phyloP scores from a whole-genome alignment of 1,140 invertebrate genomes.

The Gerris buenoi region DNA sequence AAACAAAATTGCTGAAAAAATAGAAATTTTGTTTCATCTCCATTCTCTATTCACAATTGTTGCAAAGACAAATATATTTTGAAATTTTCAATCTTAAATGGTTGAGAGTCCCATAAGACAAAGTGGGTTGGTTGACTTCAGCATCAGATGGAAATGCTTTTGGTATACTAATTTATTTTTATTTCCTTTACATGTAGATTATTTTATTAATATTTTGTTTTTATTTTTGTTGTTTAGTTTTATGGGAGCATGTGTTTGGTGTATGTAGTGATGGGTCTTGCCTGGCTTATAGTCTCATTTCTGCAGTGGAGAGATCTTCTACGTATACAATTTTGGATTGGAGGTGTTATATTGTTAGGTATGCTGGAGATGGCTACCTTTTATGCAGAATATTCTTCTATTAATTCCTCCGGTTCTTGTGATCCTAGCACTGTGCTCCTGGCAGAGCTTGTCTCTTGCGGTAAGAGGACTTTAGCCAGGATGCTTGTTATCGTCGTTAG shows the following conservation, averaged over 20 bases:
- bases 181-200: too few species aligned
- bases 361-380: conserved; percentile 76
- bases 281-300: conserved; percentile 70
- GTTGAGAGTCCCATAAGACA: too few species aligned
- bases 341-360: conserved; percentile 71
- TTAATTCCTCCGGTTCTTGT: conserved; percentile 56
- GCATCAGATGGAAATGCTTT: too few species aligned
- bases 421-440: conserved; percentile 47
- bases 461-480: conserved; percentile 74
- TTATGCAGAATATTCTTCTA: conserved; percentile 71
- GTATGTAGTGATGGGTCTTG: conserved; percentile 65
- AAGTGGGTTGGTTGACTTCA: too few species aligned
- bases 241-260: conserved; percentile 80
- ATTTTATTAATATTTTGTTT: too few species aligned
- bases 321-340: conserved; percentile 92
- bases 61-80: too few species aligned
- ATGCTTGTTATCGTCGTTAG: conserved; percentile 89
- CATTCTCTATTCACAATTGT: too few species aligned
- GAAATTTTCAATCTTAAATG: too few species aligned
- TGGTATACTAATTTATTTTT: too few species aligned
- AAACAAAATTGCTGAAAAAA: too few species aligned
- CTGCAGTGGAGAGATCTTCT: conserved; percentile 78
- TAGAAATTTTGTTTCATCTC: too few species aligned
- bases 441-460: conserved; percentile 76
- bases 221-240: too few species aligned